A percentile compares a stretch with the other conserved stretches of the same genome.
Conservation (phyloP, 2,113 vertebrate genomes). For the Notarius quadriscutis region DNA sequence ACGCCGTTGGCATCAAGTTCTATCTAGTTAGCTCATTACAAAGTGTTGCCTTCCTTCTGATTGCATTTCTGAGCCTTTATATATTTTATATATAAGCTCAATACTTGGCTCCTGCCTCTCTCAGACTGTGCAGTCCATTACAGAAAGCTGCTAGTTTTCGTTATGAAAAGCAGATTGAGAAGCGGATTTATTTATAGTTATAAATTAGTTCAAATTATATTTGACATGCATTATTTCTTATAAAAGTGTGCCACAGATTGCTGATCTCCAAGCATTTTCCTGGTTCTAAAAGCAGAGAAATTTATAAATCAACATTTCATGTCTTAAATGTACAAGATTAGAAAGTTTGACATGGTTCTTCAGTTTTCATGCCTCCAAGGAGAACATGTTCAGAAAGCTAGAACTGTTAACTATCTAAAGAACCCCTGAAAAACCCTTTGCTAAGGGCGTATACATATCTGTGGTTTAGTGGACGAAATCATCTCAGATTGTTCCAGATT, state of each 20-base stretch:
- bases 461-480: background rate
- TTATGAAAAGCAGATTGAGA: background rate
- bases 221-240: background rate
- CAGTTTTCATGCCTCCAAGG: background rate
- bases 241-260: background rate
- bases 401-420: background rate
- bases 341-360: background rate
- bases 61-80: background rate
- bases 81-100: background rate
- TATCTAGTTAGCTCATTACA: background rate
- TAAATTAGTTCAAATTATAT: background rate
- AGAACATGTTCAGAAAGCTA: background rate
- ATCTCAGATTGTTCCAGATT: conserved; percentile 1
- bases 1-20: no score
- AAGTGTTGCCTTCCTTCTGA: background rate
- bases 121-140: background rate
- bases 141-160: background rate
- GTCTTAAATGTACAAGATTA: background rate
- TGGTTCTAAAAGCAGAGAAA: background rate
- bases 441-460: background rate
- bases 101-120: background rate
- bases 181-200: background rate
- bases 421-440: background rate
- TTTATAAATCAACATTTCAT: background rate
- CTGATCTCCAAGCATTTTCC: background rate